Percentiles rank a stretch among this genome's conserved stretches.
phyloP scores from a whole-genome alignment of 2,888 invertebrate genomes.

The Erebia epiphron region DNA sequence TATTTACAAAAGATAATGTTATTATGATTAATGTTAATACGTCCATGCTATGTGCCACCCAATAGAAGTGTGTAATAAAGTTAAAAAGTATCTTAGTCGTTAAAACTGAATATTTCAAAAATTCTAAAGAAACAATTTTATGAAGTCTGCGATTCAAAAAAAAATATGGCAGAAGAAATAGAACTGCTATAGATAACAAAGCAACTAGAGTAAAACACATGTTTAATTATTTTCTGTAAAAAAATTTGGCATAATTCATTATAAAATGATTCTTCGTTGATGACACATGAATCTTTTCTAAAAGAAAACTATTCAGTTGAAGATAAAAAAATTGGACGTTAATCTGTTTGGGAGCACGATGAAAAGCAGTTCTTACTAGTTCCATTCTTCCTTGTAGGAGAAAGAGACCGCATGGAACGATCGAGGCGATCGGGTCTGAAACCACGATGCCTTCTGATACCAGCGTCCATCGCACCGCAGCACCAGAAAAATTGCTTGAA shows the following conservation, averaged over 20 bases:
- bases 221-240: background rate
- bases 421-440: conserved; percentile 90
- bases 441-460: conserved; percentile 87
- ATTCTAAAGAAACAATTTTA: background rate
- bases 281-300: background rate
- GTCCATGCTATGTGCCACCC: background rate
- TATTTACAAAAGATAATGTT: background rate
- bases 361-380: conserved; percentile 57
- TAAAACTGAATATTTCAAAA: background rate
- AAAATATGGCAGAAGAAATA: too few species aligned
- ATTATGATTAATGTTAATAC: background rate
- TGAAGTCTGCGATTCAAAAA: background rate
- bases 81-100: background rate
- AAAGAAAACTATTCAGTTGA: background rate
- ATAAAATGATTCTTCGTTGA: background rate
- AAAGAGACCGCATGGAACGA: conserved; percentile 90
- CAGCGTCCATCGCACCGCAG: conserved; percentile 88
- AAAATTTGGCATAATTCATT: background rate
- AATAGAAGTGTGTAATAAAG: background rate
- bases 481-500: conserved; percentile 96
- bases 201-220: too few species aligned
- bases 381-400: conserved; percentile 76
- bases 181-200: too few species aligned
- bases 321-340: background rate
- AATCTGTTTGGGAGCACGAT: background rate